Evolutionary conservation across 2,113 vertebrate genomes (phyloP).

Genomic region (cat (Felis catus)): DNA sequence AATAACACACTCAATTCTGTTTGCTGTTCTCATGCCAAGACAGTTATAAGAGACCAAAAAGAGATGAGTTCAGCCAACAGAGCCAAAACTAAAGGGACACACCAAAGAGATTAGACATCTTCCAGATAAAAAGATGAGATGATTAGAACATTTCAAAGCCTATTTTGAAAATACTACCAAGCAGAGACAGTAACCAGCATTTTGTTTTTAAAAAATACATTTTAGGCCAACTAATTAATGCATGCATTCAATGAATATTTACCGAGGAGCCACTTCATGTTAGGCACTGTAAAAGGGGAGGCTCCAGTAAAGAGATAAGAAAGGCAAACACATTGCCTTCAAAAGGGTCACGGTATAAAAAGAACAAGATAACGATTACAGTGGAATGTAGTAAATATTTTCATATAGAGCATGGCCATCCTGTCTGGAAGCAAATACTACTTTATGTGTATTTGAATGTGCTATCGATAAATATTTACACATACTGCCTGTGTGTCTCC

Average conservation of each 20-base stretch:
- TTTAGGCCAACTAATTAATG: neutral
- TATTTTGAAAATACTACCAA: slow-evolving; percentile 4
- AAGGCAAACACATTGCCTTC: neutral
- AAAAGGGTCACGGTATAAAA: neutral
- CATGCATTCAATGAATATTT: neutral
- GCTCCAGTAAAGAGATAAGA: neutral
- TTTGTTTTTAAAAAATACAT: neutral
- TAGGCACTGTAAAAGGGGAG: neutral
- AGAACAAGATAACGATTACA: neutral
- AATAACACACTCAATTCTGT: neutral
- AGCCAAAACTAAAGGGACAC: neutral
- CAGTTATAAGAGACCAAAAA: neutral
- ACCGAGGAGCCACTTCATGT: neutral
- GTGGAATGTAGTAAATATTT: neutral
- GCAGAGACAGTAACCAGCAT: neutral
- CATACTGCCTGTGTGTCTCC: neutral
- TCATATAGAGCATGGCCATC: neutral
- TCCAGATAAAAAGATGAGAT: neutral
- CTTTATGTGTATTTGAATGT: neutral
- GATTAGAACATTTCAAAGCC: neutral
- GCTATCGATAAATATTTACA: neutral
- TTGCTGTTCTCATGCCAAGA: neutral
- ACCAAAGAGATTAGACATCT: neutral
- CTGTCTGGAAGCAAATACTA: neutral
- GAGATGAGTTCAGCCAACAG: neutral